Evolutionary conservation across 2,113 vertebrate genomes (phyloP).

Genomic region (Stictonetta naevosa): DNA sequence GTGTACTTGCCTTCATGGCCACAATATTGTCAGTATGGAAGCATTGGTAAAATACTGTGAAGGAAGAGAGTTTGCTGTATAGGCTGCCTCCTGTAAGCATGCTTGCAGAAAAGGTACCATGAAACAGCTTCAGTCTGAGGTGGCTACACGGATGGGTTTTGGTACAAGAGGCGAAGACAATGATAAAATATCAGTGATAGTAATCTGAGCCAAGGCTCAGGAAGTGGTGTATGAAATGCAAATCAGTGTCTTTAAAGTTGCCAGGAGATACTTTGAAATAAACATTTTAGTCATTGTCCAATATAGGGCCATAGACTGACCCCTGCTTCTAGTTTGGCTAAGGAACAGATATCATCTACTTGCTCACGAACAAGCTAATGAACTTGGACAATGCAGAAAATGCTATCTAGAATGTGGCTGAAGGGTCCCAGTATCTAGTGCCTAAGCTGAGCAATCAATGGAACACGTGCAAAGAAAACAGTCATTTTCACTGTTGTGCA

Average conservation of each 20-base stretch:
- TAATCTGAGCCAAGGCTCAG: background rate
- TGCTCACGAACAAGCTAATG: background rate
- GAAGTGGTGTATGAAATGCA: background rate
- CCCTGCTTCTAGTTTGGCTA: background rate
- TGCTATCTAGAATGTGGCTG: background rate
- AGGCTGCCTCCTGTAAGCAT: background rate
- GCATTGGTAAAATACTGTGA: background rate
- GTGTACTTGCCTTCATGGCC: background rate
- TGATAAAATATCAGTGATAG: background rate
- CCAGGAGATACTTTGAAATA: background rate
- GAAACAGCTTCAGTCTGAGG: background rate
- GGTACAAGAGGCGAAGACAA: background rate
- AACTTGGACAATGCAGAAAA: background rate
- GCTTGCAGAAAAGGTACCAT: background rate
- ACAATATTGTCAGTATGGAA: background rate
- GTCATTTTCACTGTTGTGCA: background rate
- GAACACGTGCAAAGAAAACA: background rate
- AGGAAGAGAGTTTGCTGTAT: background rate
- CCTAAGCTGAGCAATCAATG: background rate
- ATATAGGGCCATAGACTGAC: background rate
- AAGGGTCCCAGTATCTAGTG: background rate
- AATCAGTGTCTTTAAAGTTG: background rate
- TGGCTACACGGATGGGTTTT: background rate
- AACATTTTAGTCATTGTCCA: background rate
- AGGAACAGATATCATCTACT: background rate